Percentiles rank a stretch among this genome's conserved stretches.
Conservation (phyloP, 2,797 vertebrate species). For the Petrocephalus sullivani region DNA sequence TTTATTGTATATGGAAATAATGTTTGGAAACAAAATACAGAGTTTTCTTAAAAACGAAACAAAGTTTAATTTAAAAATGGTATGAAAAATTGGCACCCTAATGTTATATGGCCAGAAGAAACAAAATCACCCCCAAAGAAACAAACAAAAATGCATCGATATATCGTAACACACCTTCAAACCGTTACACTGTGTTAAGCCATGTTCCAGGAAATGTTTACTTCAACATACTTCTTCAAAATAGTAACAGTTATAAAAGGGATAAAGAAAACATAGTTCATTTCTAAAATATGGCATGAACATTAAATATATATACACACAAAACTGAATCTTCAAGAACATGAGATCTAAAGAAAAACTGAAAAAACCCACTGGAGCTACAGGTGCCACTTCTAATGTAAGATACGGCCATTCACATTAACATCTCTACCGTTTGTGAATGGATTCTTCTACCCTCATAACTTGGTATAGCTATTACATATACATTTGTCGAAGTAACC, state of each 20-base stretch:
- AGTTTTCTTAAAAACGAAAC: constrained; percentile 38
- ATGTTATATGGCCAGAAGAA: constrained; percentile 11
- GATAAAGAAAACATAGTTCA: background rate
- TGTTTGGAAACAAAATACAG: constrained; percentile 47
- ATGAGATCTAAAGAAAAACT: background rate
- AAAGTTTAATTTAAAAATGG: constrained; percentile 38
- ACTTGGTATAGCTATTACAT: constrained; percentile 1
- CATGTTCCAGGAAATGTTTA: constrained; percentile 19
- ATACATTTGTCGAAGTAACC: background rate
- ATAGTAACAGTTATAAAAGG: background rate
- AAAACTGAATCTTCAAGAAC: background rate
- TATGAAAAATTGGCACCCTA: constrained; percentile 38
- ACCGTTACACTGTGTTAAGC: constrained; percentile 10
- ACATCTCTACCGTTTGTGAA: background rate
- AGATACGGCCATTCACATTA: background rate
- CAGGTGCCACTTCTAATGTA: background rate
- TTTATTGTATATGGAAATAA: constrained; percentile 65
- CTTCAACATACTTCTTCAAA: background rate
- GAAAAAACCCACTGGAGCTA: background rate
- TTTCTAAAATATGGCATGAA: background rate
- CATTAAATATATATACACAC: constrained; percentile 15
- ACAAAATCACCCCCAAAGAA: background rate
- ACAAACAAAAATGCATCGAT: background rate
- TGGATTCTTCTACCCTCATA: background rate
- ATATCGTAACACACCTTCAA: background rate